phyloP scores from a whole-genome alignment of 2,888 invertebrate genomes.

The Scaptomyza tumidula region DNA sequence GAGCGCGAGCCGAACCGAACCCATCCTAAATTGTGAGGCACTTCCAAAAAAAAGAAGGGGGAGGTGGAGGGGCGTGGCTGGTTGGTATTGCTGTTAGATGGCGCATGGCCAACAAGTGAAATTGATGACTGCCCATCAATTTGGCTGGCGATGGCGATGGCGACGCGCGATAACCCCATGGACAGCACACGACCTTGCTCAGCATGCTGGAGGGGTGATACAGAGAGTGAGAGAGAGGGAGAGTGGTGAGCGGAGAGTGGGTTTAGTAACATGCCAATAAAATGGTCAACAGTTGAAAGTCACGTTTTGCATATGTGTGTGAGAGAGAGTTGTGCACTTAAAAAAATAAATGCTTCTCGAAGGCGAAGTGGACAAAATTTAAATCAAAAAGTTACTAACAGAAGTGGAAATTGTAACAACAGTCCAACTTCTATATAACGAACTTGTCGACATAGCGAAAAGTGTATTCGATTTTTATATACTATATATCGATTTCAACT shows the following conservation, averaged over 20 bases:
- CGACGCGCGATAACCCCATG: conserved; percentile 52
- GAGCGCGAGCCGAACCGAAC: conserved; percentile 35
- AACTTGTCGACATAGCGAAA: no score
- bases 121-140: conserved; percentile 79
- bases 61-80: not conserved
- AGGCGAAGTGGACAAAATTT: not conserved
- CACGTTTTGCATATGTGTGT: conserved; percentile 69
- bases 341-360: not conserved
- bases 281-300: conserved; percentile 74
- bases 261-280: conserved; percentile 67
- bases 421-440: no score
- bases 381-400: not conserved
- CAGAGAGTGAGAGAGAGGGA: not conserved
- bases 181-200: conserved; percentile 63
- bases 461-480: no score
- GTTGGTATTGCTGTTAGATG: conserved; percentile 8
- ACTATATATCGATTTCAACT: no score
- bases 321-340: not conserved
- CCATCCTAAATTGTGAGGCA: conserved; percentile 9
- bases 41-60: conserved; percentile 1
- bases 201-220: not conserved
- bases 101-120: conserved; percentile 69
- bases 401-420: no score
- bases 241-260: no score
- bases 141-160: conserved; percentile 52